Conservation (phyloP, 2,797 vertebrate species). For the Peromyscus melanophrys region DNA sequence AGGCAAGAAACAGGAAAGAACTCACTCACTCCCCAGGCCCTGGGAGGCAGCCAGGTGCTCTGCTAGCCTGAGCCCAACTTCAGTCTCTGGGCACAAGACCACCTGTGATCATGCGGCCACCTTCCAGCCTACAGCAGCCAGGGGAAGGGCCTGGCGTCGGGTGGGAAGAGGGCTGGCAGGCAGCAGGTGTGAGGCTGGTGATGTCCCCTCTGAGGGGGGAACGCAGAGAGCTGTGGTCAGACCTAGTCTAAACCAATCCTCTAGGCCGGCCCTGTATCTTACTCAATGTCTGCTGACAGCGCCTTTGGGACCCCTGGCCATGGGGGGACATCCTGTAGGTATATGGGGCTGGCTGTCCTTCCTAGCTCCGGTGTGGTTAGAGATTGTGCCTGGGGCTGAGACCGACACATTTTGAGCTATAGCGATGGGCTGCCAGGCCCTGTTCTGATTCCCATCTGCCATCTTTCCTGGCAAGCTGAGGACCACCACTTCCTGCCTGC, state of each 20-base stretch:
- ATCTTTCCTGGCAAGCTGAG: neutral
- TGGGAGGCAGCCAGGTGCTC: neutral
- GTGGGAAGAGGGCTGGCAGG: neutral
- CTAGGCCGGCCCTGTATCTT: neutral
- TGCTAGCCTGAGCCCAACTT: neutral
- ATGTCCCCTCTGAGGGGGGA: neutral
- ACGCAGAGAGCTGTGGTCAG: neutral
- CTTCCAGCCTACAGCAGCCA: neutral
- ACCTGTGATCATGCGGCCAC: neutral
- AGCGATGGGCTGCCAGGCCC: neutral
- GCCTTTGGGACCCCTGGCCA: no score
- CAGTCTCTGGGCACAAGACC: constrained; percentile 36
- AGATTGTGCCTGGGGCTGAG: neutral
- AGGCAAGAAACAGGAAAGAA: neutral
- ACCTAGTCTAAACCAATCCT: neutral
- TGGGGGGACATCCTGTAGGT: neutral
- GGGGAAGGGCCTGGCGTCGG: neutral
- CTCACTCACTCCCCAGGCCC: neutral
- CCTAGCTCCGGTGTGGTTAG: neutral
- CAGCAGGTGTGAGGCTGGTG: neutral
- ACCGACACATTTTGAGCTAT: neutral
- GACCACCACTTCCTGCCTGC: neutral
- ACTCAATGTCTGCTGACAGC: neutral
- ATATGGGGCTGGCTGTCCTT: neutral
- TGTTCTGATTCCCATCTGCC: neutral